A percentile compares a stretch with the other conserved stretches of the same genome.
Conservation (phyloP, 1,140 invertebrate species). For the Batillaria attramentaria region DNA sequence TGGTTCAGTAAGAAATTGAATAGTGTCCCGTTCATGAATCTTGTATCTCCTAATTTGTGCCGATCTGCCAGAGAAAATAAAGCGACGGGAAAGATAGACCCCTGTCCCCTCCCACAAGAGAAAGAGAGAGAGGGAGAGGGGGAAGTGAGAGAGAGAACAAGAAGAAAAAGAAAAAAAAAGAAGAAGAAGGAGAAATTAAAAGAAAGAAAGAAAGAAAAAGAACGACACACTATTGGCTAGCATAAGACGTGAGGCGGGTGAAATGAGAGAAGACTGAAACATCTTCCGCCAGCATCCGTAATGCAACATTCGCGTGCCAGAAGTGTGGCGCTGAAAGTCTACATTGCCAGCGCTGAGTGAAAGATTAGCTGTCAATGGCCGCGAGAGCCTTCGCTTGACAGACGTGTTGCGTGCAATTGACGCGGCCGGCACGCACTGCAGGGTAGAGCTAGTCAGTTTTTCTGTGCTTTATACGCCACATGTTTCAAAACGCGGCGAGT, state of each 20-base stretch:
- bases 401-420: conserved; percentile 26
- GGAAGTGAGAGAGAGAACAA: not conserved
- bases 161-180: not conserved
- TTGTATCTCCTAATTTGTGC: no score
- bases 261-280: no score
- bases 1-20: no score
- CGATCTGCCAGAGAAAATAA: no score
- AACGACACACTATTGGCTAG: not conserved
- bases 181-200: conserved; percentile 7
- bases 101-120: not conserved
- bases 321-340: conserved; percentile 11
- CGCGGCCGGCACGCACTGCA: no score
- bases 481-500: no score
- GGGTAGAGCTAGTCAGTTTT: no score
- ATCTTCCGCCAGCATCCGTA: no score
- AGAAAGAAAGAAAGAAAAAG: conserved; percentile 14
- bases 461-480: no score
- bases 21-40: no score
- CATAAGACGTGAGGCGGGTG: no score
- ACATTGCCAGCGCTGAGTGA: conserved; percentile 21
- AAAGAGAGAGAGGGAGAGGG: not conserved
- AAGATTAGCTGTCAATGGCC: conserved; percentile 30
- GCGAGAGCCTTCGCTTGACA: conserved; percentile 13
- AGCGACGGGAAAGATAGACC: no score
- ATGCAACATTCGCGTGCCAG: conserved; percentile 25